Percentiles rank a stretch among this genome's conserved stretches.
Evolutionary conservation across 2,888 invertebrate genomes (phyloP).

Genomic region (Sussaba pulchella): DNA sequence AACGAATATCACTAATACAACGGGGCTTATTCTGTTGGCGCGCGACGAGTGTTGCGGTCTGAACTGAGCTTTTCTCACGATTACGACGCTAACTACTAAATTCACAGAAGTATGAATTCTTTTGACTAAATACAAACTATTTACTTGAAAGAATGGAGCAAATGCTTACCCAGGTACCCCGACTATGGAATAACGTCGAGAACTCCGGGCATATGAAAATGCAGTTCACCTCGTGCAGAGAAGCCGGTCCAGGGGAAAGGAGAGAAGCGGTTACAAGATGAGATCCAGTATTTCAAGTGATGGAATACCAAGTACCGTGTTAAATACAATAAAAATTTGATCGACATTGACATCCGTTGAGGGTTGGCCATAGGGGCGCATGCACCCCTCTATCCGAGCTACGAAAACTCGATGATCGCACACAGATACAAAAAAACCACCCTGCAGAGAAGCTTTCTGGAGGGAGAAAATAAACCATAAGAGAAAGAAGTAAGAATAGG

Average conservation of each 20-base stretch:
- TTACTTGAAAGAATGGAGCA: too few relatives aligned
- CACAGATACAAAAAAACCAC: neutral
- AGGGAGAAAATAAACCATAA: neutral
- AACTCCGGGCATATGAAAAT: too few relatives aligned
- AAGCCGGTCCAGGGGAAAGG: too few relatives aligned
- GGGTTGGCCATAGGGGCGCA: slow-evolving; percentile 16
- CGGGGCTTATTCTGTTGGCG: too few relatives aligned
- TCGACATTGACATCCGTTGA: slow-evolving; percentile 32
- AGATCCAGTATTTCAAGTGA: slow-evolving; percentile 14
- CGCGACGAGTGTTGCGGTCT: too few relatives aligned
- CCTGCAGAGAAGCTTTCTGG: slow-evolving; percentile 15
- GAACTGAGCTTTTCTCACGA: too few relatives aligned
- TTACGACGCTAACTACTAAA: too few relatives aligned
- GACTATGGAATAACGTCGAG: neutral
- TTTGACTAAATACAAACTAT: too few relatives aligned
- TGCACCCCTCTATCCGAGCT: neutral
- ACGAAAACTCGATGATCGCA: neutral
- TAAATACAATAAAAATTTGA: slow-evolving; percentile 13
- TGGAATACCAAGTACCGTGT: slow-evolving; percentile 1
- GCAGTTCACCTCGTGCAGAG: too few relatives aligned
- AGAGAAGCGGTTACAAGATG: neutral
- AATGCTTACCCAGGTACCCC: too few relatives aligned
- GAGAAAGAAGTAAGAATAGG: neutral
- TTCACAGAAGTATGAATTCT: too few relatives aligned
- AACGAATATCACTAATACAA: neutral